Percentiles rank a stretch among this genome's conserved stretches.
Conservation (phyloP, 2,888 invertebrate genomes). For the Stenurella melanura region DNA sequence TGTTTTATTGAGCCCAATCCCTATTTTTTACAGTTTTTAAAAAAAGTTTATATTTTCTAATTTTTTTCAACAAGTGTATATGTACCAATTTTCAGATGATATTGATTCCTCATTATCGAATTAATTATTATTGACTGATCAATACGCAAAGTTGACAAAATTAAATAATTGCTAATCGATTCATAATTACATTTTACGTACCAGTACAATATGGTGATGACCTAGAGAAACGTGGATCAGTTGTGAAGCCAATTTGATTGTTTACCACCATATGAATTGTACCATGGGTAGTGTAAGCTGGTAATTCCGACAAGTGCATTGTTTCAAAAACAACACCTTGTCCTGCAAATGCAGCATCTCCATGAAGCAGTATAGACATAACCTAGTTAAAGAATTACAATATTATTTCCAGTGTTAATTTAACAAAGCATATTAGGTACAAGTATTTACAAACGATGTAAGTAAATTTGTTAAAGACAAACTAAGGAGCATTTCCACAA, state of each 20-base stretch:
- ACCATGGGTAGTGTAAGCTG: constrained; percentile 95
- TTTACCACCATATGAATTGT: constrained; percentile 96
- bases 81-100: too few species aligned
- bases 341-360: constrained; percentile 96
- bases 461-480: too few species aligned
- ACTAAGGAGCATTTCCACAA: too few species aligned
- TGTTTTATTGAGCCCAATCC: too few species aligned
- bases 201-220: constrained; percentile 94
- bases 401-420: neutral
- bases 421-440: too few species aligned
- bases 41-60: too few species aligned
- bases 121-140: too few species aligned
- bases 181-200: constrained; percentile 63
- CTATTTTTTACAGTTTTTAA: too few species aligned
- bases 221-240: constrained; percentile 89
- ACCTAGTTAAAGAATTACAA: constrained; percentile 76
- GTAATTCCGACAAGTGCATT: constrained; percentile 95
- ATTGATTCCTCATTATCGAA: neutral
- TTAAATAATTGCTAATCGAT: neutral
- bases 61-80: too few species aligned
- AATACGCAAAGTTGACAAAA: neutral
- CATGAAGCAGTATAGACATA: constrained; percentile 95
- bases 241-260: constrained; percentile 98
- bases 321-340: constrained; percentile 98
- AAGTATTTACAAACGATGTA: too few species aligned